Base-by-base conservation (phyloP, 2,888 invertebrate species). In the Cataglyphis livida region DNA sequence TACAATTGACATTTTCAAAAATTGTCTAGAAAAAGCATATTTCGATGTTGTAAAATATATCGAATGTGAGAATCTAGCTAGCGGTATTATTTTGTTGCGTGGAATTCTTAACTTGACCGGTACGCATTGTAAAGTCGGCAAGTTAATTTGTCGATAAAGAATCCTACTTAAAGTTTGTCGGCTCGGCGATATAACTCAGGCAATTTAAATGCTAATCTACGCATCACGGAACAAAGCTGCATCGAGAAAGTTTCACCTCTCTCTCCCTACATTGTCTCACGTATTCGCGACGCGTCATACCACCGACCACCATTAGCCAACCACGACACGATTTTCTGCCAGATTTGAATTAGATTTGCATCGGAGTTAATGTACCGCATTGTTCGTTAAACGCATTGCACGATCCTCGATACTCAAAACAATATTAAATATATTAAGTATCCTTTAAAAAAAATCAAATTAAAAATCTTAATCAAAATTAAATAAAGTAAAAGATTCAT, bases 191-290 rank as follows among this genome's bases (percentile, higher is more conserved):
- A 51, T 51, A 71, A 70, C 71, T 12, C 41, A 35, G 44, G 78
- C 78, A 79, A 79, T 79, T 79, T 79, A 79, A 79, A 79, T 79
- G 78, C 78, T 79, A 79, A 79, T 79, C 78, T 79, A 79, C 78
- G 78, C 78, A 79, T 79, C 78, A 44, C 78, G 78, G 78, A 79
- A 79, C 78, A 79, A 79, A 79, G 71, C 78, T 44, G 70, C 78
- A 79, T 71, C 78, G 78, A 79, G 78, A 79, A 79, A 79, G 78
- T 79, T 79, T 79, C 78, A 35, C 71, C 71, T 41, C 41, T 68
- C 79, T 75, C 76, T 81, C 66, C 71, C 73, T 12, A 59, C 78
- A 79, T 79, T 79, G 78, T 79, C 78, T 79, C 78, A 79, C 78
- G 78, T 78, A 78, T 79, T 70, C 70, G 59, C 44, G 70, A 35